phyloP scores from a whole-genome alignment of 53 echinoderm and acorn worm genomes.

The Echinometra lucunter region DNA sequence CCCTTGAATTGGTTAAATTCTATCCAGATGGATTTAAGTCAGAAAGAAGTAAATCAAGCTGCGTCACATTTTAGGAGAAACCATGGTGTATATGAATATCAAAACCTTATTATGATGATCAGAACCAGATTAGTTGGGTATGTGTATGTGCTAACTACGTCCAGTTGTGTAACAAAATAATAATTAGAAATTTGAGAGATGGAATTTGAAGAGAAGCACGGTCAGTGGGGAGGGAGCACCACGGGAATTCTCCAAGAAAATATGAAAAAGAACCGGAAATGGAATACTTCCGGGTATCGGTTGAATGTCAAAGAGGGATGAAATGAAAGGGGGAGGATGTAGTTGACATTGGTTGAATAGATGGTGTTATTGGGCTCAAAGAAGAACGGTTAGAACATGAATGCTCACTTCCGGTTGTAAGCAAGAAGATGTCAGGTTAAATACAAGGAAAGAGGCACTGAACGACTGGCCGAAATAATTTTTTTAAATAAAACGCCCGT shows the following conservation, averaged over 20 bases:
- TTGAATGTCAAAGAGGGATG: not conserved
- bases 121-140: not conserved
- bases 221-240: not conserved
- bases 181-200: not conserved
- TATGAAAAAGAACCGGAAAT: not conserved
- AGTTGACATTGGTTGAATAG: not conserved
- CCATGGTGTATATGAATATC: not conserved
- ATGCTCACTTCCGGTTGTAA: not conserved
- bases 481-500: too few relatives aligned
- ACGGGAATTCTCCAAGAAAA: not conserved
- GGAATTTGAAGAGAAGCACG: not conserved
- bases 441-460: too few relatives aligned
- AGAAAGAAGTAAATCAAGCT: not conserved
- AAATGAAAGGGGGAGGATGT: not conserved
- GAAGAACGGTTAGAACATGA: not conserved
- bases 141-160: slow-evolving; percentile 7
- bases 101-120: not conserved
- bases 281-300: slow-evolving; percentile 10
- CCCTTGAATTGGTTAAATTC: slow-evolving; percentile 46
- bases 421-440: too few relatives aligned
- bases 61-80: not conserved
- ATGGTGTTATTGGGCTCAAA: not conserved
- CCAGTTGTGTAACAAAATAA: not conserved
- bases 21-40: not conserved
- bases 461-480: too few relatives aligned